Evolutionary conservation across 2,113 vertebrate genomes (phyloP), one percentile per base, ranked within the genome.

Genomic region (Pomatostomus ruficeps): DNA sequence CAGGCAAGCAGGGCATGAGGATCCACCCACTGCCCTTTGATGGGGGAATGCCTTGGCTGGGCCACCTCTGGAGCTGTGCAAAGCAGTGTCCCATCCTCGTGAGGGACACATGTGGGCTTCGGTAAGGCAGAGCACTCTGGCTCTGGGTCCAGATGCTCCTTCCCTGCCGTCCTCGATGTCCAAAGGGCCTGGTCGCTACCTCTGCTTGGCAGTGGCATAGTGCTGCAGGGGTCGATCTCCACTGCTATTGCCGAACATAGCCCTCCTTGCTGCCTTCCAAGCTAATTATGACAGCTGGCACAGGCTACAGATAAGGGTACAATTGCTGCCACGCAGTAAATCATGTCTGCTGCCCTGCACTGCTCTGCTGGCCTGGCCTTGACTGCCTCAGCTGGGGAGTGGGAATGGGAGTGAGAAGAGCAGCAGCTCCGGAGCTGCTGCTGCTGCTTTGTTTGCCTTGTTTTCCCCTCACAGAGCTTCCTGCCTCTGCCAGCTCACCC

Each of bases 181-280:
- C 16, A 22, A 9, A 74, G 59, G 25, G 42, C 45, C 23, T 1
- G 0, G 1, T 66, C 0, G 0, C 43, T 7, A 7, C 8, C 38
- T 74, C 36, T 52, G 35, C 54, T 46, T 1, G 6, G 63, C 43
- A 21, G 33, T 1, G 1, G n/a, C 5, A 0, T 2, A 1, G 71
- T 57, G 51, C 21, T 85, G 45, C 61, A 9, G 9, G 66, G 17
- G 38, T 82, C 1, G 0, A 21, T 42, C 42, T 36, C 19, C 5
- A 0, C 43, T 5, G 49, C 3, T 3, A 16, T 25, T 72, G 54
- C 68, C 45, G 17, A 54, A 33, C 19, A 1, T 10, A n/a, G n/a
- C 45, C 28, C 7, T 70, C 33, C 40, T 92, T 3, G 0, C 33
- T 38, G 31, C 42, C 42, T 63, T 28, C 68, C 0, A 3, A 13